Percentiles rank a stretch among this genome's conserved stretches.
These are phyloP conservation scores for Drosophila subpulchrella DNA, from an alignment of 1,140 invertebrate genomes.

Conservation along the genomic window DNA sequence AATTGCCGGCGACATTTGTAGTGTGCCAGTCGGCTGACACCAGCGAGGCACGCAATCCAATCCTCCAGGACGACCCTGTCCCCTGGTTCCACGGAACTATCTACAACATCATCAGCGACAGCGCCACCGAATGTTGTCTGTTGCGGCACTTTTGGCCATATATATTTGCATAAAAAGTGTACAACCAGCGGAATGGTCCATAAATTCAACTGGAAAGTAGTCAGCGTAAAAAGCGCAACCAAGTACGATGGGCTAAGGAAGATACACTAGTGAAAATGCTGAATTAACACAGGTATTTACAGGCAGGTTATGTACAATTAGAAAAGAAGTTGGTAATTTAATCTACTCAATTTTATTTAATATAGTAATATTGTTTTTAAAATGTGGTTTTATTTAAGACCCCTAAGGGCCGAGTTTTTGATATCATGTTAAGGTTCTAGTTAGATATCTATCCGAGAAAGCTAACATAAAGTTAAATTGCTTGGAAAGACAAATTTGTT, in stretches of 20 bases:
- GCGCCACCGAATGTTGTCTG: slow-evolving; percentile 47
- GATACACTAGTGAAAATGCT: neutral
- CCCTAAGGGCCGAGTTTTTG: too few relatives aligned
- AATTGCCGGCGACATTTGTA: slow-evolving; percentile 62
- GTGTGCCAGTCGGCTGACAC: slow-evolving; percentile 50
- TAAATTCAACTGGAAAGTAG: slow-evolving; percentile 53
- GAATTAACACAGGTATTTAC: neutral
- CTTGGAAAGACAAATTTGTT: too few relatives aligned
- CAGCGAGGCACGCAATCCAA: slow-evolving; percentile 47
- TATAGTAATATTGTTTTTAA: too few relatives aligned
- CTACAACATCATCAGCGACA: slow-evolving; percentile 39
- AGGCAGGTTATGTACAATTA: too few relatives aligned
- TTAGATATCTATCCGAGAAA: too few relatives aligned
- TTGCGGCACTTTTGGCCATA: slow-evolving; percentile 44
- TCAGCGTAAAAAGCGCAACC: slow-evolving; percentile 36
- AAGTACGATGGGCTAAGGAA: slow-evolving; percentile 25
- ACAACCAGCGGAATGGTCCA: slow-evolving; percentile 42
- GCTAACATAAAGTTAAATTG: too few relatives aligned
- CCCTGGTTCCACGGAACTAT: neutral
- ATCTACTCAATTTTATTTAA: neutral
- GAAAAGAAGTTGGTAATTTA: neutral
- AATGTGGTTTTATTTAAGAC: too few relatives aligned
- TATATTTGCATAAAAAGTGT: slow-evolving; percentile 63
- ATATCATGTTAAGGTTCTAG: too few relatives aligned
- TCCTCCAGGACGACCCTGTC: neutral